Conservation (phyloP, 1,140 invertebrate species). For the Drosophila insularis region DNA sequence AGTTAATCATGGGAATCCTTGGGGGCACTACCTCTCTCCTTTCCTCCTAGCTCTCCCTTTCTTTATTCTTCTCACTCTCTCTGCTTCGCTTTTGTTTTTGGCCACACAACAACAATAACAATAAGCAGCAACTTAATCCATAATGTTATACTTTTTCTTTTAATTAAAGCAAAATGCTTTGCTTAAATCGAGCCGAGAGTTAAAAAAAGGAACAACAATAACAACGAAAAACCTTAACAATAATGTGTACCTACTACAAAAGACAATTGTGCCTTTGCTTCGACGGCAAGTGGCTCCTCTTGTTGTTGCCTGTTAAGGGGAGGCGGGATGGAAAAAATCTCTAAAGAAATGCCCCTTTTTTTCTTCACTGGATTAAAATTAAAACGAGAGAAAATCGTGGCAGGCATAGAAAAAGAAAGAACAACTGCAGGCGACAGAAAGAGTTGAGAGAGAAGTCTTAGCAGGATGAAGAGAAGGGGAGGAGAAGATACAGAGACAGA, state of each 20-base stretch:
- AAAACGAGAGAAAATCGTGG: slow-evolving; percentile 46
- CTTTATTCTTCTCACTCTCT: background rate
- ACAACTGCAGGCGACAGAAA: background rate
- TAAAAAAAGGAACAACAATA: slow-evolving; percentile 17
- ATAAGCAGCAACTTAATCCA: background rate
- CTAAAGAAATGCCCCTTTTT: slow-evolving; percentile 9
- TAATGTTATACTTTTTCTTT: slow-evolving; percentile 36
- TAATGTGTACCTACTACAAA: slow-evolving; percentile 36
- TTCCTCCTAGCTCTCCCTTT: background rate
- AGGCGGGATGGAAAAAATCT: background rate
- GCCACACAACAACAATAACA: slow-evolving; percentile 2
- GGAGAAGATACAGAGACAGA: background rate
- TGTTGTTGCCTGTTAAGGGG: background rate
- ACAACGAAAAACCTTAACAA: slow-evolving; percentile 23
- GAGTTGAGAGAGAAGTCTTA: background rate
- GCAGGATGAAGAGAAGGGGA: background rate
- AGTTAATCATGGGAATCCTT: slow-evolving; percentile 30
- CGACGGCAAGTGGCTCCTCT: background rate
- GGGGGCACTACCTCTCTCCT: background rate
- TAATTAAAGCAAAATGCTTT: slow-evolving; percentile 60
- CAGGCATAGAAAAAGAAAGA: slow-evolving; percentile 3
- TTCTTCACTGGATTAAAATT: slow-evolving; percentile 66
- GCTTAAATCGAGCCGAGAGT: slow-evolving; percentile 28
- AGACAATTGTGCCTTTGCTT: slow-evolving; percentile 35
- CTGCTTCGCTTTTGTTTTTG: slow-evolving; percentile 4